Base-by-base conservation (phyloP, 2,888 invertebrate species). In the Tipula vernalis region DNA sequence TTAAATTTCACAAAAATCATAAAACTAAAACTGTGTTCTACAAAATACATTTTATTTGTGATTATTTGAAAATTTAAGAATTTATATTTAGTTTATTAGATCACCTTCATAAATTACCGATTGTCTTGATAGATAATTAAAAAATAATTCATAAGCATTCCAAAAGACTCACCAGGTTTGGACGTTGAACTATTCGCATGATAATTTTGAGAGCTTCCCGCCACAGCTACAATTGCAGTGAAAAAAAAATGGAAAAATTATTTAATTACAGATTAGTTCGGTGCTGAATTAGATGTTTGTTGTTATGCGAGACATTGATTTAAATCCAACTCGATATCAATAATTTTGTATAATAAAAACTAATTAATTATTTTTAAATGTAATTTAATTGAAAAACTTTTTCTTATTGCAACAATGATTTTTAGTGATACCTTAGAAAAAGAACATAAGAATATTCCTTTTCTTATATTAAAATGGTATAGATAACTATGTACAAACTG, bases 121-220 rank as follows among this genome's bases (percentile, higher is more conserved):
- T 39, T 39, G 15, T 84, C 39, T 39, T 39, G n/a, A 15, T 5
- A 84, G 5, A 84, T n/a, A 84, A 84, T 39, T 39, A 39, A 5
- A 85, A 85, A 42, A 12, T 18, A 28, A 3, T 18, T 85, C 85
- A 85, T 85, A 18, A 85, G n/a, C n/a, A 18, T 18, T 39, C 5
- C n/a, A 84, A n/a, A 84, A 36, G 36, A 88, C 88, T 88, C 87
- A 88, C 88, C 88, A 36, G 88, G 86, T 87, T 88, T 88, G 84
- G 88, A 15, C 89, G 88, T n/a, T 89, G 90, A 86, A 87, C 85
- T 88, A 87, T 47, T 86, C 86, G 87, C 87, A 86, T 87, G 88
- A 86, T 87, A 86, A 87, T 88, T 88, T 83, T 88, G 88, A 44
- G 88, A 88, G 71, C 87, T 88, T 87, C 88, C 88, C 47, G 88